These are phyloP conservation scores for Psittacus erithacus DNA, from an alignment of 2,113 vertebrate species.

Conservation along the genomic window DNA sequence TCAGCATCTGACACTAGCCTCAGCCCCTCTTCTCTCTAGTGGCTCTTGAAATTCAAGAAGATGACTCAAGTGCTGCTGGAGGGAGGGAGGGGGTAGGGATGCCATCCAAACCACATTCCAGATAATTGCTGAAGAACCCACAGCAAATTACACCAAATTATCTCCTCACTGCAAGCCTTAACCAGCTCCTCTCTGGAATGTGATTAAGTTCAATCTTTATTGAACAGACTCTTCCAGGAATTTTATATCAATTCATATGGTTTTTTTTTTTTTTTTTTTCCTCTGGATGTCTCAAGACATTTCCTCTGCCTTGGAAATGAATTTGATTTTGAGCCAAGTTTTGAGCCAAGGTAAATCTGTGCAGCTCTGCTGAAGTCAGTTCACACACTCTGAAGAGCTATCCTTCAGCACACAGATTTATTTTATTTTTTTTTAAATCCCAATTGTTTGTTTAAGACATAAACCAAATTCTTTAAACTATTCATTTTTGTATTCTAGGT, in stretches of 20 bases:
- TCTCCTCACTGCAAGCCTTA: conserved; percentile 51
- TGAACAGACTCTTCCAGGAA: background rate
- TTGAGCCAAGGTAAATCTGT: background rate
- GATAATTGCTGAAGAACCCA: conserved; percentile 57
- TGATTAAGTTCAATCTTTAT: conserved; percentile 17
- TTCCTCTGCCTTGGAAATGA: background rate
- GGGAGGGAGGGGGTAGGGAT: background rate
- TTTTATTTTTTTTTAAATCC: background rate
- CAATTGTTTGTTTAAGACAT: background rate
- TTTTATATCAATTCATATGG: background rate
- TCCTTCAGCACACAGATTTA: background rate
- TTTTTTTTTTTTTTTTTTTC: background rate
- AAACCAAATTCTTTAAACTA: background rate
- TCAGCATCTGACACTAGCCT: conserved; percentile 3
- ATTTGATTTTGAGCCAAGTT: background rate
- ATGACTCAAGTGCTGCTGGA: conserved; percentile 45
- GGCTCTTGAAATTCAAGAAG: conserved; percentile 51
- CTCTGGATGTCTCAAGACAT: background rate
- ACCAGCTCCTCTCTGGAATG: conserved; percentile 47
- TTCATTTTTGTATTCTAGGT: background rate
- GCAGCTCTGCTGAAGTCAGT: background rate
- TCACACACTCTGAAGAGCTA: background rate
- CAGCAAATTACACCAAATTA: conserved; percentile 50
- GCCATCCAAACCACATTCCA: conserved; percentile 32
- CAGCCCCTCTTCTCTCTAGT: background rate